These are phyloP conservation scores for Aplysina aerophoba DNA, from an alignment of 37 sponge, comb jelly and placozoan genomes.

Conservation along the genomic window DNA sequence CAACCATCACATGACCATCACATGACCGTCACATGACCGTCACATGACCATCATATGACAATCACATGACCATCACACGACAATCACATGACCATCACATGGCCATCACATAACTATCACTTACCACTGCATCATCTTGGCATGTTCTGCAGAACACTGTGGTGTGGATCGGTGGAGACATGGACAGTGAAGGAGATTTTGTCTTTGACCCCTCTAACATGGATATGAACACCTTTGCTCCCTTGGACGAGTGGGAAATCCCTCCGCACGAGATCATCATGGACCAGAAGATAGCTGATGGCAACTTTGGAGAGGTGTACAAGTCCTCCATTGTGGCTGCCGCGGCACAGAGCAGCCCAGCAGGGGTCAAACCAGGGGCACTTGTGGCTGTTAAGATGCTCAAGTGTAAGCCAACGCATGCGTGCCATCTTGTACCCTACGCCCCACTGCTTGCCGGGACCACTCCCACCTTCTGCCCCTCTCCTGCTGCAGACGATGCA, in stretches of 20 bases:
- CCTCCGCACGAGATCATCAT: constrained; percentile 37
- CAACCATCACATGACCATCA: not conserved
- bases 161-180: not conserved
- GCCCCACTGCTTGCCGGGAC: too few relatives aligned
- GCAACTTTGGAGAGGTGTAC: constrained; percentile 72
- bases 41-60: not conserved
- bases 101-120: not conserved
- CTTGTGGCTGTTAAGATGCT: constrained; percentile 71
- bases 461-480: not conserved
- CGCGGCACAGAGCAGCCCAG: not conserved
- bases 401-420: constrained; percentile 50
- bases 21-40: not conserved
- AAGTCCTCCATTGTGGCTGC: constrained; percentile 15
- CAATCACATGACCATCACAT: not conserved
- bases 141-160: constrained; percentile 1
- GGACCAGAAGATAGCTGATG: constrained; percentile 57
- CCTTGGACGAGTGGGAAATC: constrained; percentile 68
- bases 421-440: constrained; percentile 18
- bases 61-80: not conserved
- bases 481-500: constrained; percentile 46
- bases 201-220: not conserved
- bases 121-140: too few relatives aligned
- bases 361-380: not conserved
- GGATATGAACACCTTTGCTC: not conserved
- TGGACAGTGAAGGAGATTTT: not conserved